Evolutionary conservation across 1,140 invertebrate genomes (phyloP), one percentile per base, ranked within the genome.

Genomic region (Calosoma granatense): DNA sequence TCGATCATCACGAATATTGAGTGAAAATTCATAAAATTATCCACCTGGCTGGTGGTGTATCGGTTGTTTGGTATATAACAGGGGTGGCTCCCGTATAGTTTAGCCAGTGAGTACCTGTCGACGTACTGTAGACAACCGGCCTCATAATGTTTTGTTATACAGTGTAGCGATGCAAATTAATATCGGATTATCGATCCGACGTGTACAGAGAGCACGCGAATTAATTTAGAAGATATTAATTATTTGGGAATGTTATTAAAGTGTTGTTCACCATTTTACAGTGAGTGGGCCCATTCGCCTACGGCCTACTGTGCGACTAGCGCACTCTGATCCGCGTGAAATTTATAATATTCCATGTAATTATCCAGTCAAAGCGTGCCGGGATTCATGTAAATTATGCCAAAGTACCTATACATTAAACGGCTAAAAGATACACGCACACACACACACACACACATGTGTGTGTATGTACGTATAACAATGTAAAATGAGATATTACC

Each of bases 181-280:
- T 47, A 47, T 47, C 41, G 9, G 41, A 17, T 47, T 47, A 47
- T 47, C 15, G 41, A 47, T 47, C 41, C 15, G 4, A 17, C 41
- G 15, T 4, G 15, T 17, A 17, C 17, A 12, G 9, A 9, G 41
- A 47, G 3, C 15, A 47, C 41, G 41, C 6, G 41, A 47, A 47
- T 47, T 47, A 47, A 47, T 47, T 47, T 47, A 11, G 6, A 47
- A 47, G 41, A 47, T 47, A 47, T 47, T 47, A 47, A 47, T 47
- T 47, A 47, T 47, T 47, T 12, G 4, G 26, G 26, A 30, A 30
- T 30, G 26, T 30, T 30, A 30, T 30, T 30, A 30, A 30, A 30
- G 26, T 30, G 26, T 30, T 30, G 26, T 4, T 6, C 26, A 14
- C 26, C 26, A 30, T 30, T 30, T n/a, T n/a, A n/a, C n/a, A n/a